Percentiles rank a stretch among this genome's conserved stretches.
Conservation (phyloP, 53 echinoderm and acorn worm species). For the Crossaster papposus region DNA sequence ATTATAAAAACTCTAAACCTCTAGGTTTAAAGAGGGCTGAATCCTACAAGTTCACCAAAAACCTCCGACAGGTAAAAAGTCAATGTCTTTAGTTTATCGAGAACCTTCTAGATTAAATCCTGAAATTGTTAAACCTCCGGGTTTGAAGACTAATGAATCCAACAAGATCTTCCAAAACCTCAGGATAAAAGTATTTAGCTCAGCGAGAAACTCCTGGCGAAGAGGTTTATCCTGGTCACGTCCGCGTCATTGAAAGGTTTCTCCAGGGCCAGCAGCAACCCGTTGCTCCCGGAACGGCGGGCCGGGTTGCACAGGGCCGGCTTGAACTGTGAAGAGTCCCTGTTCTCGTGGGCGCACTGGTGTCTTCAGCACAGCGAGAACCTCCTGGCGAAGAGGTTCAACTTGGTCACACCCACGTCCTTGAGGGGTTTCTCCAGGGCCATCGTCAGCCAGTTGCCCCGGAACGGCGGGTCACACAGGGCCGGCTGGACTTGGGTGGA, state of each 20-base stretch:
- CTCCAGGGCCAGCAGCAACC: slow-evolving; percentile 52
- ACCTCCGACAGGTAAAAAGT: not conserved
- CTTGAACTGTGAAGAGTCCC: slow-evolving; percentile 45
- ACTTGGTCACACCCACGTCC: slow-evolving; percentile 85
- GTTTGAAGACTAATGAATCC: too few species aligned
- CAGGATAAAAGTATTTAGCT: not conserved
- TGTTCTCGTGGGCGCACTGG: slow-evolving; percentile 79
- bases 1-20: too few species aligned
- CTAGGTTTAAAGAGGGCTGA: too few species aligned
- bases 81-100: slow-evolving; percentile 18
- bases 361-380: slow-evolving; percentile 67
- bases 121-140: too few species aligned
- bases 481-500: slow-evolving; percentile 52
- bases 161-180: not conserved
- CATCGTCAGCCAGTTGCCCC: not conserved
- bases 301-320: slow-evolving; percentile 80
- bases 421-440: slow-evolving; percentile 80
- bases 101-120: slow-evolving; percentile 48
- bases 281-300: slow-evolving; percentile 33
- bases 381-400: slow-evolving; percentile 83
- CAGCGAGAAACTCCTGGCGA: slow-evolving; percentile 79
- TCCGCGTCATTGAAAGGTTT: slow-evolving; percentile 86
- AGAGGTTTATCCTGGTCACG: slow-evolving; percentile 87
- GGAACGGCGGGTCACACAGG: slow-evolving; percentile 72
- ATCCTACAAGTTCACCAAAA: too few species aligned